Evolutionary conservation across 2,888 invertebrate species (phyloP).

Genomic region (Podotricha telesiphe): DNA sequence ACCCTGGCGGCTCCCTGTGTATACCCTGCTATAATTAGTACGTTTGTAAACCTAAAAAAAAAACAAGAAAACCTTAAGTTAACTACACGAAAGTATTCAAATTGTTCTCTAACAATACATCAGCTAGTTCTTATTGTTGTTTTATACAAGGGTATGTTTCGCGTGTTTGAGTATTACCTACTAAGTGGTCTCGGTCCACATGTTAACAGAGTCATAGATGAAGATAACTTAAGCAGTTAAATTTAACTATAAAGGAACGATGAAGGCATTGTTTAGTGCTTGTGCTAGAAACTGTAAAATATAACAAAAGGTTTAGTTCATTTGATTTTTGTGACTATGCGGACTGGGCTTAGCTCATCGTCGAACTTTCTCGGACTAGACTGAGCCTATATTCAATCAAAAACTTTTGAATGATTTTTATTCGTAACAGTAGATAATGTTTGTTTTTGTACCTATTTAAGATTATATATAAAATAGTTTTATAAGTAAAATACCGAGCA

Average conservation of each 20-base stretch:
- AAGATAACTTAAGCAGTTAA: constrained; percentile 60
- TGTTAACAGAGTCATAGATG: constrained; percentile 56
- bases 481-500: too few relatives aligned
- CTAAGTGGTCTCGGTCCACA: constrained; percentile 58
- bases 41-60: not conserved
- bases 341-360: too few relatives aligned
- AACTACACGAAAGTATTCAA: not conserved
- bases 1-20: too few relatives aligned
- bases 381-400: too few relatives aligned
- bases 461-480: too few relatives aligned
- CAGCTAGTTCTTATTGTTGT: not conserved
- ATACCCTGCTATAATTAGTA: too few relatives aligned
- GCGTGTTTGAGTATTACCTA: constrained; percentile 35
- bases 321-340: too few relatives aligned
- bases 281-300: not conserved
- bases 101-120: constrained; percentile 1
- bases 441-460: too few relatives aligned
- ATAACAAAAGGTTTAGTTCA: too few relatives aligned
- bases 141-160: not conserved
- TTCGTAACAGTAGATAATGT: too few relatives aligned
- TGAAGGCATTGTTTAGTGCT: constrained; percentile 22
- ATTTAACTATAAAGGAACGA: constrained; percentile 49
- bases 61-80: not conserved
- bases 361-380: too few relatives aligned
- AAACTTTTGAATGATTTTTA: too few relatives aligned